Base-by-base conservation (phyloP, 2,797 vertebrate genomes). In the Perdix hodgsoniae region DNA sequence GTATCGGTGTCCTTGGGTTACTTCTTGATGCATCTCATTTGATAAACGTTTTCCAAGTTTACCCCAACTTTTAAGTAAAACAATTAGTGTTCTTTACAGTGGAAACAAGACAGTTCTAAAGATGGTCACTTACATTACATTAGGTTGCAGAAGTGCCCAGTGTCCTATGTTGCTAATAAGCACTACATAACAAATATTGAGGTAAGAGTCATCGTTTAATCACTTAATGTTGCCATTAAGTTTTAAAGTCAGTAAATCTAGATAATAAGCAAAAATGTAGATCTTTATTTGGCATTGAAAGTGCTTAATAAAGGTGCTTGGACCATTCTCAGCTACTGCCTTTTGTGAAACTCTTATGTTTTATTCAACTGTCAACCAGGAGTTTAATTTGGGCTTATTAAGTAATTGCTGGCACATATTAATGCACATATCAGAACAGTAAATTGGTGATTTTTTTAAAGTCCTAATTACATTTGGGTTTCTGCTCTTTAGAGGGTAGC, bases 221-320 rank as follows among this genome's bases (percentile, higher is more conserved):
- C 94, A 78, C 73, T 78, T 93, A 94, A 91, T 95, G 91, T 89
- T 93, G 73, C 82, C 82, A 78, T 89, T 94, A 95, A 81, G 75
- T 92, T 95, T 95, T 91, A 81, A 90, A 94, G 76, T 93, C 79
- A 75, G 80, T 94, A 91, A 94, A 96, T 93, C 78, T 85, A 86
- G 77, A 88, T 94, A 94, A 94, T 94, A 93, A 93, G 79, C 88
- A 89, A 91, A 95, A 94, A 90, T 72, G 69, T 83, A 66, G 67
- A 83, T 96, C 90, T 94, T 79, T 86, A 23, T 86, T 95, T 95
- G 94, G 92, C 93, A 90, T 57, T 80, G 83, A 88, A 91, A 96
- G 33, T 54, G 71, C 94, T 77, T 93, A 67, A 86, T 95, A 90
- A 91, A 91, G 76, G 77, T 61, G 79, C 52, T 91, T 95, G 93